These are phyloP conservation scores for Agonopterix alstromeriana DNA, from an alignment of 2,888 invertebrate genomes.

Conservation along the genomic window DNA sequence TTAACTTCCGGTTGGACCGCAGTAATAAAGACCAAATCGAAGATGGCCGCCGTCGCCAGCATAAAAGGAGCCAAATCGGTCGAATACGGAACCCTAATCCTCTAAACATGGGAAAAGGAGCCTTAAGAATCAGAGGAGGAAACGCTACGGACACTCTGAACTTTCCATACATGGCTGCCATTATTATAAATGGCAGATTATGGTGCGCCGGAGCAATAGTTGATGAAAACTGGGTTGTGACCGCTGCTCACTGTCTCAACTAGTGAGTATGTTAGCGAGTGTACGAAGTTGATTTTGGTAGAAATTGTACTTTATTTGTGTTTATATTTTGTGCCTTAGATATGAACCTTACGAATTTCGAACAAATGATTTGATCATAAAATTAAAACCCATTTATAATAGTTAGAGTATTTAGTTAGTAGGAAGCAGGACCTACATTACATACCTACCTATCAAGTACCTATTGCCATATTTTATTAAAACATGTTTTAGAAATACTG, in stretches of 20 bases:
- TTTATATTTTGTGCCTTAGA: no score
- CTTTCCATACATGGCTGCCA: conserved; percentile 60
- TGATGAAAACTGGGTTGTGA: conserved; percentile 61
- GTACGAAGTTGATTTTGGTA: no score
- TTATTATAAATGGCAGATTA: conserved; percentile 57
- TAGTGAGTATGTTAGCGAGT: conserved; percentile 46
- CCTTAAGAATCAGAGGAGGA: conserved; percentile 37
- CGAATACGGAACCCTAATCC: conserved; percentile 34
- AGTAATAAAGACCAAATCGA: conserved; percentile 7
- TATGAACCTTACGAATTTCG: background rate
- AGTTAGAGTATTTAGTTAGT: no score
- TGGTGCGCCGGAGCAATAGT: conserved; percentile 67
- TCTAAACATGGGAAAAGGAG: conserved; percentile 12
- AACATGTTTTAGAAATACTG: no score
- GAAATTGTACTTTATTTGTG: no score
- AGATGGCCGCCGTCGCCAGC: conserved; percentile 18
- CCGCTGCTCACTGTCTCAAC: conserved; percentile 65
- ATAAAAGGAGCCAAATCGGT: conserved; percentile 15
- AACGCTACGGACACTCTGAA: conserved; percentile 46
- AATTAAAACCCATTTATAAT: no score
- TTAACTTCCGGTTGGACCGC: conserved; percentile 26
- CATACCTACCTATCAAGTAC: no score
- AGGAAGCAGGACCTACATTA: no score
- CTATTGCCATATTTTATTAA: no score
- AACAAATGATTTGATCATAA: no score